Conservation (phyloP, 2,797 vertebrate species). For the Falco novaeseelandiae region DNA sequence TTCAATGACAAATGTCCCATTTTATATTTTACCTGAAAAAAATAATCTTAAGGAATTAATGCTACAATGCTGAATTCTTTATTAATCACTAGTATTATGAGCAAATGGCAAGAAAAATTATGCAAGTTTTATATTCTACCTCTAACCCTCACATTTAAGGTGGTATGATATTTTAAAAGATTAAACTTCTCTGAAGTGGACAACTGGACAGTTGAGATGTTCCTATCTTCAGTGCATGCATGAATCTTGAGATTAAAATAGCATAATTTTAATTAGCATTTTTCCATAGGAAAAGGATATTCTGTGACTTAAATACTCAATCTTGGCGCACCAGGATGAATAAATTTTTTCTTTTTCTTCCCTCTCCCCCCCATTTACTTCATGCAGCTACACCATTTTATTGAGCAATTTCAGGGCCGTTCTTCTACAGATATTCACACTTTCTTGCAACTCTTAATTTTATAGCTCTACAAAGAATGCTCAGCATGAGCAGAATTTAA, state of each 20-base stretch:
- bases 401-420: conserved; percentile 7
- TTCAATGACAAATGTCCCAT: neutral
- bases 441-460: neutral
- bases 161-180: neutral
- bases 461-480: conserved; percentile 16
- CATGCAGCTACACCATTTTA: neutral
- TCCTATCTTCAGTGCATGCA: neutral
- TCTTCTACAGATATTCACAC: neutral
- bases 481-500: conserved; percentile 1
- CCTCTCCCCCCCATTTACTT: neutral
- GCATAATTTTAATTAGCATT: conserved; percentile 13
- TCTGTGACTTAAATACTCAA: conserved; percentile 25
- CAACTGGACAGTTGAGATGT: neutral
- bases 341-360: neutral
- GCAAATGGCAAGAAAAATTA: neutral
- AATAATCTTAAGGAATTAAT: neutral
- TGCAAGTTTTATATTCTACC: rapidly evolving
- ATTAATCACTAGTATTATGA: neutral
- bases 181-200: neutral
- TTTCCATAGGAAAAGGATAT: neutral
- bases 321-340: neutral
- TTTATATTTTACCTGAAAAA: neutral
- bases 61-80: neutral
- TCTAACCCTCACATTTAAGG: neutral
- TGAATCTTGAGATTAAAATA: conserved; percentile 13